phyloP scores from a whole-genome alignment of 2,113 vertebrate genomes.

The Anser brachyrhynchus region DNA sequence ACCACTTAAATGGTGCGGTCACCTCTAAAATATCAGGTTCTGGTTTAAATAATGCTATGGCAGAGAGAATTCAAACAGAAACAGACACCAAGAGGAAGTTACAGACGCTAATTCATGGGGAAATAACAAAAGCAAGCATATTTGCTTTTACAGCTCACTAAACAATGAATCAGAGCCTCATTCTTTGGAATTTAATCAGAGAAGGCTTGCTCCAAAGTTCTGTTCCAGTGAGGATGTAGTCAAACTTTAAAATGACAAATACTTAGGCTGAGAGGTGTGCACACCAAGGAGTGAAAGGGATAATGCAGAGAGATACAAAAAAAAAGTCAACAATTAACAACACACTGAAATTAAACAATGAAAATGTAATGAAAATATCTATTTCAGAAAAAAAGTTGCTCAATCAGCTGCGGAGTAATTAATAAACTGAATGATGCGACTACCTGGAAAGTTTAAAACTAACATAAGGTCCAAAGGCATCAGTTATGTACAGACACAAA shows the following conservation, averaged over 20 bases:
- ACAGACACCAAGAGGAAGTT: neutral
- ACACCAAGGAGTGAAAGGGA: neutral
- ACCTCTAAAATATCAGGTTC: neutral
- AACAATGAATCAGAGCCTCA: neutral
- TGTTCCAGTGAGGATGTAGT: neutral
- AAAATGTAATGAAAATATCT: neutral
- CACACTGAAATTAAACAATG: neutral
- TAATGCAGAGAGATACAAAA: neutral
- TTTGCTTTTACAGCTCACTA: neutral
- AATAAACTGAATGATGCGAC: neutral
- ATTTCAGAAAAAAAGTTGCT: neutral
- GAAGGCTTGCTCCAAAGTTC: neutral
- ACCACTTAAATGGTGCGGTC: neutral
- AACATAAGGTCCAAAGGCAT: neutral
- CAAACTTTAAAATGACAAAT: neutral
- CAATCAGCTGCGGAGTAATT: neutral
- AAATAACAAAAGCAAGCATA: slow-evolving; percentile 1
- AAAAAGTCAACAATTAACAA: neutral
- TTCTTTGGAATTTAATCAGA: neutral
- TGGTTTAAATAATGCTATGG: neutral
- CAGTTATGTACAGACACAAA: neutral
- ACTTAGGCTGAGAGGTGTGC: neutral
- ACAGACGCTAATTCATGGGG: neutral
- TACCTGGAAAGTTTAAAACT: neutral
- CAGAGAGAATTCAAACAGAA: slow-evolving; percentile 11